Evolutionary conservation across 2,797 vertebrate species (phyloP).

Genomic region (Rhabdophis nuchalis): DNA sequence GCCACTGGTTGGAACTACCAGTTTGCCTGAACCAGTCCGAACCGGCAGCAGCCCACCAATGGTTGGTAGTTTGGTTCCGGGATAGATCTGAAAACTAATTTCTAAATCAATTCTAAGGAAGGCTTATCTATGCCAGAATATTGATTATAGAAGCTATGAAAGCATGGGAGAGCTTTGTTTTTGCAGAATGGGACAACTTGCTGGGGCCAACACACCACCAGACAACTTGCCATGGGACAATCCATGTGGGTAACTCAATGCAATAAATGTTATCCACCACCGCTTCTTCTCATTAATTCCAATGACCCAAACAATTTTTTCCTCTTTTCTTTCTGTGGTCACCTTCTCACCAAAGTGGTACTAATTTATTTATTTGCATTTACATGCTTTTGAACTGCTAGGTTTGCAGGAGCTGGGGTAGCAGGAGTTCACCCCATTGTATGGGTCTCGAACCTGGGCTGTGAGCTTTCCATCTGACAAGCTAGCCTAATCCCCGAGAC

Average conservation of each 20-base stretch:
- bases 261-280: no score
- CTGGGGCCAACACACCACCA: no score
- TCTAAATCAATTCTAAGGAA: not conserved
- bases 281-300: no score
- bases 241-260: no score
- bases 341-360: not conserved
- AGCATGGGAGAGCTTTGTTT: not conserved
- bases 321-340: no score
- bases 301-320: no score
- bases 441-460: accelerated
- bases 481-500: no score
- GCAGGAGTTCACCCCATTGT: not conserved
- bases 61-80: not conserved
- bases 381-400: not conserved
- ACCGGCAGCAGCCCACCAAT: no score
- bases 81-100: not conserved
- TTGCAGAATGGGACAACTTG: not conserved
- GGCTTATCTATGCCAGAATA: not conserved
- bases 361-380: not conserved
- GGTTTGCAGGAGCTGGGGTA: not conserved
- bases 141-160: not conserved
- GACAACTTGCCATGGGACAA: no score
- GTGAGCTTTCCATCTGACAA: not conserved
- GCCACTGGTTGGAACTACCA: no score
- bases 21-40: no score